Evolutionary conservation across 2,113 vertebrate genomes (phyloP), one percentile per base, ranked within the genome.

Genomic region (Alces alces): DNA sequence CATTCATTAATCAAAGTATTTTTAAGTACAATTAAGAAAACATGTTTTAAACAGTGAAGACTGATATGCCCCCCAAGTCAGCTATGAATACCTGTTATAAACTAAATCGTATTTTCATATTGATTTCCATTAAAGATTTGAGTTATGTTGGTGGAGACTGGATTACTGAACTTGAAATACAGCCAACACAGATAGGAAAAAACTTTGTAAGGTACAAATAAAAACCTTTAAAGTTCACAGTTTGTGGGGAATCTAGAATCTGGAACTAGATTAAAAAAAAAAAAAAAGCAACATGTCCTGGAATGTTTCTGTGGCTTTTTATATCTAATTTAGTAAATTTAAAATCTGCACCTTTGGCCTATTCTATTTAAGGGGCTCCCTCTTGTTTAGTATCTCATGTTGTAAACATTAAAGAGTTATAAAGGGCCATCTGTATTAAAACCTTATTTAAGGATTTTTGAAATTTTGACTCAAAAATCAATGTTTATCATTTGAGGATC

Each of bases 281-380:
- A 64, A 83, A 96, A 91, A 23, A 95, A 11, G 52, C 28, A 86
- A 86, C 82, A 58, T 43, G 50, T 14, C n/a, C 50, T 85, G 6
- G 6, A 82, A 45, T 94, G 47, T n/a, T 89, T 43, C 86, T 57
- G 36, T 89, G 82, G 28, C 23, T 95, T 86, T 85, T 89, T 36
- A 96, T 89, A 91, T 89, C 30, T 52, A 93, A 57, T 47, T 93
- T 86, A 93, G 55, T 93, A 91, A 96, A 96, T 93, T 85, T 61
- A 96, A 76, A 86, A 92, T 52, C 8, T 39, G 66, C 27, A 45
- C 27, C 76, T 88, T 95, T 91, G 80, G 54, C n/a, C 47, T 95
- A 73, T 27, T 86, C 12, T 85, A 96, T 58, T 93, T 83, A 64
- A 89, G 60, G 30, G 6, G 23, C 58, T 50, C 93, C 30, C 13